Evolutionary conservation across 1,140 invertebrate species (phyloP), one percentile per base, ranked within the genome.

Genomic region (Papilio helenus): DNA sequence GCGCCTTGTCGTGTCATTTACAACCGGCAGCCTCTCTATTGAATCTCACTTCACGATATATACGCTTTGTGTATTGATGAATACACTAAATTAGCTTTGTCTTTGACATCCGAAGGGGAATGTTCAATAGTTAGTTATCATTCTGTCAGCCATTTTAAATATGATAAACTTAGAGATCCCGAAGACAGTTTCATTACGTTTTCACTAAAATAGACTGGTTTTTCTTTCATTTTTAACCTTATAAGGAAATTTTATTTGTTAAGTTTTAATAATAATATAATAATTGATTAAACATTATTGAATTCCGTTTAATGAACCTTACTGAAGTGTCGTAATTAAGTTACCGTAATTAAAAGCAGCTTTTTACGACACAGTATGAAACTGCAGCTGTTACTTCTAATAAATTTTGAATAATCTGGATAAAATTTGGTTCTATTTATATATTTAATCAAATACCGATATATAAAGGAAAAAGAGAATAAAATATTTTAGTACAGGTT

Each of bases 1-100:
- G 5, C 82, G 55, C 46, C 16, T 18, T 76, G 46, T 79, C 16
- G 29, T 76, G 46, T 79, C 79, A 77, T 83, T 82, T 80, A 82
- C 73, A 79, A 82, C 79, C 61, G 72, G 61, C 23, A 46, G 58
- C 79, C 61, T 46, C 55, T 79, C 71, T 65, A 76, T 76, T 39
- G 73, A 26, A 55, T 34, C 73, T 23, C 23, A 26, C 58, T 26
- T 29, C 23, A 14, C 58, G 23, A 26, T 65, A 58, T 58, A 23
- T 61, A 68, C 61, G 61, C 61, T 68, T 68, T 68, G 26, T 68
- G 12, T 65, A 29, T 65, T 65, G 23, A 65, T 65, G 26, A 65
- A 29, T 16, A 65, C 16, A n/a, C 61, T 34, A 65, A 65, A 65
- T 65, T 16, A 65, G 61, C 61, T 65, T 65, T 65, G 61, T 65